Evolutionary conservation across 2,113 vertebrate species (phyloP).

Genomic region (Coptodon bakossiorum): DNA sequence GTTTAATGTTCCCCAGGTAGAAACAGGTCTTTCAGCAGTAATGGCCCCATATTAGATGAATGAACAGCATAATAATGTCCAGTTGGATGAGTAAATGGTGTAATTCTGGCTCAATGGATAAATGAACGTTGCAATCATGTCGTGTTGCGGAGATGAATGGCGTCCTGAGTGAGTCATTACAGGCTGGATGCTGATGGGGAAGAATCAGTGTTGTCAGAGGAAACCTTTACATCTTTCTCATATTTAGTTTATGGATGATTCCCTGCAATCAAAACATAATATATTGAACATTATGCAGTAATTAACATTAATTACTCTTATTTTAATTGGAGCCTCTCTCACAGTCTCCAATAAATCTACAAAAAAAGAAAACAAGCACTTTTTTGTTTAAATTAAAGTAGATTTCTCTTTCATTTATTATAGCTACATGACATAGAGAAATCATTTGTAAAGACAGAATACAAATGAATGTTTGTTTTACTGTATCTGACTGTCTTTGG

Average conservation of each 20-base stretch:
- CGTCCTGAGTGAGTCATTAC: conserved; percentile 7
- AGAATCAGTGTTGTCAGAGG: not conserved
- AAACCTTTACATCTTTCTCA: not conserved
- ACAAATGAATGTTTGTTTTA: not conserved
- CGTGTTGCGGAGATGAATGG: conserved; percentile 9
- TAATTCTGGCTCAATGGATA: not conserved
- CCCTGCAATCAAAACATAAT: not conserved
- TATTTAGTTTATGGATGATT: not conserved
- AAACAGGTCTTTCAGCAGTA: not conserved
- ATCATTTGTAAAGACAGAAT: not conserved
- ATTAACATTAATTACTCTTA: not conserved
- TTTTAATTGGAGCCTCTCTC: not conserved
- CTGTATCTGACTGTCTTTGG: not conserved
- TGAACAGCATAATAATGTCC: conserved; percentile 17
- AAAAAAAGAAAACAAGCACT: not conserved
- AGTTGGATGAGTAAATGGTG: conserved; percentile 2
- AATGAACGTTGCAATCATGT: not conserved
- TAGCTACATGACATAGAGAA: not conserved
- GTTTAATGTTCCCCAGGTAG: not conserved
- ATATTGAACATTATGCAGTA: not conserved
- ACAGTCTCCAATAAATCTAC: not conserved
- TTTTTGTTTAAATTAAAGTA: not conserved
- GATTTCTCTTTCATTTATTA: not conserved
- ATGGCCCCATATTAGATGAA: not conserved
- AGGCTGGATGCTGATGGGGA: not conserved